Conservation (phyloP, 2,888 invertebrate species). For the Eupsilia transversa region DNA sequence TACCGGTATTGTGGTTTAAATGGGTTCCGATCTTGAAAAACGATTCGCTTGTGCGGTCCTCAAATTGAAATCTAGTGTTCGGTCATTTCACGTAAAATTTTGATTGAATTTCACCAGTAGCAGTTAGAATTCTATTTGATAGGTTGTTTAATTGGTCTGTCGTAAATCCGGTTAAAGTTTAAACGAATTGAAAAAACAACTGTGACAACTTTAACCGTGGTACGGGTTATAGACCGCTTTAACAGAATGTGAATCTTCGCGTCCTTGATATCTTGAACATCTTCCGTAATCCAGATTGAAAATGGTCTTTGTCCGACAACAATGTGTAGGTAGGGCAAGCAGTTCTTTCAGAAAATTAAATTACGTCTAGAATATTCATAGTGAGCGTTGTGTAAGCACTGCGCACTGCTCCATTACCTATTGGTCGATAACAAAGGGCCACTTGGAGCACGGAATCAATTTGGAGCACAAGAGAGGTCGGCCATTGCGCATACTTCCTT, state of each 20-base stretch:
- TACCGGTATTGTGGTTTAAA: slow-evolving; percentile 82
- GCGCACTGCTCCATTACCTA: slow-evolving; percentile 71
- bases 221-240: neutral
- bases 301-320: slow-evolving; percentile 35
- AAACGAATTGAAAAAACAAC: slow-evolving; percentile 4
- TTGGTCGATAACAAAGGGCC: slow-evolving; percentile 73
- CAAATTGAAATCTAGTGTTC: slow-evolving; percentile 70
- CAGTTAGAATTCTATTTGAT: slow-evolving; percentile 57
- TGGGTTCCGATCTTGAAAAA: slow-evolving; percentile 82
- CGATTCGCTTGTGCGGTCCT: slow-evolving; percentile 74
- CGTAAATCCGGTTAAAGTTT: slow-evolving; percentile 18
- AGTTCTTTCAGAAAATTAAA: slow-evolving; percentile 67
- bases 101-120: slow-evolving; percentile 69
- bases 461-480: slow-evolving; percentile 71
- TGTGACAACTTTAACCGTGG: slow-evolving; percentile 5
- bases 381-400: slow-evolving; percentile 69
- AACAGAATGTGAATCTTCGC: too few species aligned
- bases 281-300: slow-evolving; percentile 26
- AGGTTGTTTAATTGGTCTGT: slow-evolving; percentile 31
- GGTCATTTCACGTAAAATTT: slow-evolving; percentile 68
- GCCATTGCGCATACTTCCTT: slow-evolving; percentile 71
- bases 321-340: slow-evolving; percentile 49
- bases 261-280: slow-evolving; percentile 3
- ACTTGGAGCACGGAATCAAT: slow-evolving; percentile 71
- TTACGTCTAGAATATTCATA: slow-evolving; percentile 73